Evolutionary conservation across 2,888 invertebrate species (phyloP).

Genomic region (Euclidia mi): DNA sequence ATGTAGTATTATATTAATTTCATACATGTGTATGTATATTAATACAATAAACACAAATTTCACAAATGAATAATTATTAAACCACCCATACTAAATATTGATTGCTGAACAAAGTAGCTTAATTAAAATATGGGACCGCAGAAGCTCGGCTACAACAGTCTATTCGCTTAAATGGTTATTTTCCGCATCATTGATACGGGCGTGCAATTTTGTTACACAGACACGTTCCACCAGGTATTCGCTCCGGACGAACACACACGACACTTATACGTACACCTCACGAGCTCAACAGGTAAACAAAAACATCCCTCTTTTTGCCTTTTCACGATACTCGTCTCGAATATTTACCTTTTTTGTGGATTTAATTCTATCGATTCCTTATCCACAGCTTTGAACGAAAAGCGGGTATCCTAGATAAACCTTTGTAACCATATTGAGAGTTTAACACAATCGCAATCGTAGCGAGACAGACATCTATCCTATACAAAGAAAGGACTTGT

Average conservation of each 20-base stretch:
- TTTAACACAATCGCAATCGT: too few relatives aligned
- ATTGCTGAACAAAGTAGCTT: neutral
- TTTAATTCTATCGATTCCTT: conserved; percentile 22
- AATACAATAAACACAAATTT: too few relatives aligned
- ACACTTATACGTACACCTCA: conserved; percentile 23
- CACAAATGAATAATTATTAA: too few relatives aligned
- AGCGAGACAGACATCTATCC: too few relatives aligned
- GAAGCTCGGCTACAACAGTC: neutral
- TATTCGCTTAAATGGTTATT: conserved; percentile 34
- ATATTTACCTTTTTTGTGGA: conserved; percentile 11
- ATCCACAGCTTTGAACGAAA: conserved; percentile 6
- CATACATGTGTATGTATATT: too few relatives aligned
- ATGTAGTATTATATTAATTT: too few relatives aligned
- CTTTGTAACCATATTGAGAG: neutral
- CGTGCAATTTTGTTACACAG: conserved; percentile 39
- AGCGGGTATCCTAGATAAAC: neutral
- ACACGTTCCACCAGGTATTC: conserved; percentile 8
- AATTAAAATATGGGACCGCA: neutral
- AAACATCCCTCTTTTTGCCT: conserved; percentile 44
- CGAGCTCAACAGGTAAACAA: conserved; percentile 62
- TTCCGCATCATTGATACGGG: conserved; percentile 46
- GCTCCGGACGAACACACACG: conserved; percentile 21
- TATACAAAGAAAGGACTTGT: too few relatives aligned
- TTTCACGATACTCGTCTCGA: conserved; percentile 37
- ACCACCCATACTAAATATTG: neutral